These are phyloP conservation scores for Plecturocebus donacophilus DNA, from an alignment of 2,113 vertebrate species.

Conservation along the genomic window DNA sequence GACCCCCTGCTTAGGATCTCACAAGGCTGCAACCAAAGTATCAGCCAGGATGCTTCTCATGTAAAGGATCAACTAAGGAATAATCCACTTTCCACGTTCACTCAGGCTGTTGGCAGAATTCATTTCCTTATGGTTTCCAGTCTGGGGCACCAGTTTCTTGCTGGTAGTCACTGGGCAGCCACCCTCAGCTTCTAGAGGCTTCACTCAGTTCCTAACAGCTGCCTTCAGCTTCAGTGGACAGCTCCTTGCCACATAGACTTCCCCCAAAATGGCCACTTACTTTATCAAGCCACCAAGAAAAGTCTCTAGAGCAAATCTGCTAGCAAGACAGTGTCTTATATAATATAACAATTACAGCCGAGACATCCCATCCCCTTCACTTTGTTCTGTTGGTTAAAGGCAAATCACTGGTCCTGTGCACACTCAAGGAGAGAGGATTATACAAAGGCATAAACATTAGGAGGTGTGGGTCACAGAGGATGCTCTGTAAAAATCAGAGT, in stretches of 20 bases:
- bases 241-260: neutral
- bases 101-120: slow-evolving; percentile 14
- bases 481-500: neutral
- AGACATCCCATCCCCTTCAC: neutral
- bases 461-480: neutral
- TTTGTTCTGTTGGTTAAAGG: slow-evolving; percentile 22
- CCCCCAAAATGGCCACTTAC: neutral
- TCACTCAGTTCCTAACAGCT: neutral
- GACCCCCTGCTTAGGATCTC: neutral
- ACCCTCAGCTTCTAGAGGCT: neutral
- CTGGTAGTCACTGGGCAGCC: neutral
- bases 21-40: neutral
- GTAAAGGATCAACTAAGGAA: neutral
- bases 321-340: neutral
- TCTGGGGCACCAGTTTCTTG: neutral
- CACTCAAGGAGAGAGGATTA: neutral
- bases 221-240: neutral
- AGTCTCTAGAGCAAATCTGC: neutral
- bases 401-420: neutral
- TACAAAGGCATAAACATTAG: neutral
- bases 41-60: neutral
- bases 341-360: neutral
- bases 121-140: neutral
- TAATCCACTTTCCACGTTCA: neutral
- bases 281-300: neutral